Evolutionary conservation across 2,888 invertebrate genomes (phyloP), one percentile per base, ranked within the genome.

Genomic region (Ornithoptera priamus): DNA sequence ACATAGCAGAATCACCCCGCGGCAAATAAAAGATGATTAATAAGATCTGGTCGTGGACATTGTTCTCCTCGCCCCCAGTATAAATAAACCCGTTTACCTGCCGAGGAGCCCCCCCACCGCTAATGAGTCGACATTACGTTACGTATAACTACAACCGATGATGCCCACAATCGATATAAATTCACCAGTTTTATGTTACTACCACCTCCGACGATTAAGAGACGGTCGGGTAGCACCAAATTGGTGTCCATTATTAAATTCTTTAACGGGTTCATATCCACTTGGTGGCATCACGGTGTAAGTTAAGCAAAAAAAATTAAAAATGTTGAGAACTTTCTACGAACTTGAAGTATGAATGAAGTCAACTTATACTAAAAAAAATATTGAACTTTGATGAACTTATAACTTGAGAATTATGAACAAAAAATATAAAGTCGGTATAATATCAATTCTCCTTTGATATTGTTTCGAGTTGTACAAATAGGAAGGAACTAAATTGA

Each of bases 41-140:
- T 88, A 85, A 80, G 82, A 80, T 77, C 79, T 81, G 79, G 78
- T 74, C 74, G 75, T 79, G 78, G 79, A 84, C 81, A 88, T 88
- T 88, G 86, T 89, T 88, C 85, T 78, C 77, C 74, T 79, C 77
- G 79, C 81, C 81, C 79, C 76, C 77, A 80, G 77, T 83, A 86
- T 89, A 88, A 89, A 87, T 89, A 88, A 86, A 61, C 80, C 79
- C 75, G 72, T 73, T 80, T 88, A 86, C 88, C 86, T 88, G 85
- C 76, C 75, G 74, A 71, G 78, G 81, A 84, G 81, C 86, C 87
- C 86, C 46, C 85, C 85, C 80, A 80, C 81, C 74, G 85, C 81
- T 89, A 88, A 89, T 88, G 87, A 88, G 87, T 78, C 79, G 78
- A 81, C 81, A 83, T 79, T 79, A 76, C 77, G 70, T 63, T 61